A percentile compares a stretch with the other conserved stretches of the same genome.
These are phyloP conservation scores for Branchinecta sandiegonensis DNA, from an alignment of 2,888 invertebrate genomes.

Conservation along the genomic window DNA sequence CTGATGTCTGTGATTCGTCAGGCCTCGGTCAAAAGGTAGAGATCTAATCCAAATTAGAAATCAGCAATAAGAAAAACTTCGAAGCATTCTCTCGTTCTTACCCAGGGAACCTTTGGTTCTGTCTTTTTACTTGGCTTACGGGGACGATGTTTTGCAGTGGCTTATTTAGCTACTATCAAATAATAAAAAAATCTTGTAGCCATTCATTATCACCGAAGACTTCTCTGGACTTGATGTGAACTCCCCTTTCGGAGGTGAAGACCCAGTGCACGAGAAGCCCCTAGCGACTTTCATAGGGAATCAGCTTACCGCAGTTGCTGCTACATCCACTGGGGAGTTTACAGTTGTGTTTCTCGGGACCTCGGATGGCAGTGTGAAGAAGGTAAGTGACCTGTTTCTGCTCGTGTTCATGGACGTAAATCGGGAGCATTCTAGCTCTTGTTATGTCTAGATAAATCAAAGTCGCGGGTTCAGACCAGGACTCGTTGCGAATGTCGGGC, in stretches of 20 bases:
- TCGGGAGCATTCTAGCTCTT: no score
- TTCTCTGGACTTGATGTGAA: constrained; percentile 93
- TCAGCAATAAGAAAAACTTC: no score
- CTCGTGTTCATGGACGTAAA: no score
- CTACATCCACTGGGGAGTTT: constrained; percentile 86
- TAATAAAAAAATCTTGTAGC: no score
- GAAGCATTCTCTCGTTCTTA: no score
- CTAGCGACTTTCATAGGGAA: constrained; percentile 60
- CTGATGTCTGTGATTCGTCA: no score
- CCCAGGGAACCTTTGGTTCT: not conserved
- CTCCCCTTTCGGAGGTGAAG: constrained; percentile 82
- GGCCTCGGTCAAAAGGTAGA: no score
- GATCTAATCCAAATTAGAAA: no score
- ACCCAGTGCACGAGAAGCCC: constrained; percentile 70
- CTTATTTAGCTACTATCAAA: not conserved
- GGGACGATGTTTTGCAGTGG: no score
- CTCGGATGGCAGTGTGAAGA: constrained; percentile 74
- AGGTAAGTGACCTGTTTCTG: constrained; percentile 41
- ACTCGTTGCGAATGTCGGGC: no score
- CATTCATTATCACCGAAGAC: constrained; percentile 81
- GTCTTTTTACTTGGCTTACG: not conserved
- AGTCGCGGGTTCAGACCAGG: no score
- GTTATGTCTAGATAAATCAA: no score
- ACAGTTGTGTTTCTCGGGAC: constrained; percentile 98
- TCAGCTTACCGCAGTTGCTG: constrained; percentile 76